phyloP scores from a whole-genome alignment of 2,888 invertebrate species.

The Lasius fuliginosus region DNA sequence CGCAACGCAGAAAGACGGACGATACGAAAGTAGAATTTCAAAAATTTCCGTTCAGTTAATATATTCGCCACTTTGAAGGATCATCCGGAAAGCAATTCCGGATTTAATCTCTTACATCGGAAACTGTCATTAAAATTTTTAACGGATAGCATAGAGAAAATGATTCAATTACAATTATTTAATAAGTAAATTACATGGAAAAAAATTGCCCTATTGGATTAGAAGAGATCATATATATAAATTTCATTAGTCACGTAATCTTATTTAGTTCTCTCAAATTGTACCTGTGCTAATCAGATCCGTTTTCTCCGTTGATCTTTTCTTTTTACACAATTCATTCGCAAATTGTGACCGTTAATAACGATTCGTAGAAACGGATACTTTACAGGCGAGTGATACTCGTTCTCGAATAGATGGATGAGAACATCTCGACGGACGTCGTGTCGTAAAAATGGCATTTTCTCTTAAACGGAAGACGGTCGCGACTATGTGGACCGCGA shows the following conservation, averaged over 20 bases:
- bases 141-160: not conserved
- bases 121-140: conserved; percentile 7
- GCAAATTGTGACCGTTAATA: not conserved
- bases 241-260: not conserved
- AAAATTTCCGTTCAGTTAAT: not conserved
- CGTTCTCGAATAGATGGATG: conserved; percentile 12
- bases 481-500: conserved; percentile 27
- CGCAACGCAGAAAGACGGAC: not conserved
- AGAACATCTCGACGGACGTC: not conserved
- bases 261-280: not conserved
- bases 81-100: not conserved
- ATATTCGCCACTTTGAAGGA: not conserved
- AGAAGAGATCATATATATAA: not conserved
- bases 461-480: conserved; percentile 43
- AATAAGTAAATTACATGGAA: not conserved
- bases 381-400: not conserved
- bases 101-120: not conserved
- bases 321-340: not conserved
- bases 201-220: not conserved
- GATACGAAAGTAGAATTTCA: not conserved
- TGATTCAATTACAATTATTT: not conserved
- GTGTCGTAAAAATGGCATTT: conserved; percentile 34
- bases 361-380: not conserved
- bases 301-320: not conserved
- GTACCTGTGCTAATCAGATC: not conserved